Base-by-base conservation (phyloP, 1,140 invertebrate species). In the Calliphora vicina region DNA sequence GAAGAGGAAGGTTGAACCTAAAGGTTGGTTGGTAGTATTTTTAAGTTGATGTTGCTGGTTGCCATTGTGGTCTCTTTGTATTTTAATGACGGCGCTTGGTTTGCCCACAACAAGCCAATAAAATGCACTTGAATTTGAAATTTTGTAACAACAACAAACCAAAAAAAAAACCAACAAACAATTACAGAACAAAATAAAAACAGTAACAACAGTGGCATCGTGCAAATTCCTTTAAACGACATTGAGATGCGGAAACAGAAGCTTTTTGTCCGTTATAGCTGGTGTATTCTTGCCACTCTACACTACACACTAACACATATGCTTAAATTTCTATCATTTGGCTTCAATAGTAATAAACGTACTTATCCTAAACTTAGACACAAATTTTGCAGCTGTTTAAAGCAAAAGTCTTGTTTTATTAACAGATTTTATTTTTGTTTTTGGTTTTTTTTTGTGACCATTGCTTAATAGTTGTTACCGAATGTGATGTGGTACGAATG, bases 181-280 rank as follows among this genome's bases (percentile, higher is more conserved):
- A 57, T 17, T 4, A 57, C 1, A n/a, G 17, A 57, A n/a, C 6
- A 17, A 17, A 57, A 57, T n/a, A 57, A 57, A 57, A 57, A 17
- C n/a, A n/a, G 17, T 57, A 57, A 57, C 61, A 67, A 67, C 25
- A 67, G n/a, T 67, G n/a, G 61, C 61, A 67, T 67, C 61, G 61
- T 67, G 61, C 61, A 67, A 67, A 67, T 67, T 67, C 61, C 20
- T 67, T 67, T 67, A 67, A 67, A 67, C 61, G 61, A 67, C 61
- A 67, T 67, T 67, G 61, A 67, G 61, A 78, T 78, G 74, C 74
- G 74, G 74, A 78, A 78, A 78, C 74, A 78, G 74, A 78, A 78
- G 20, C 74, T 23, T 45, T 78, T 78, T 78, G 8, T 20, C 35
- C 35, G 73, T 42, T 42, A 43, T 78, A 78, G 74, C 74, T 26